Percentiles rank a stretch among this genome's conserved stretches.
Evolutionary conservation across 1,140 invertebrate species (phyloP).

Genomic region (Drosophila littoralis): DNA sequence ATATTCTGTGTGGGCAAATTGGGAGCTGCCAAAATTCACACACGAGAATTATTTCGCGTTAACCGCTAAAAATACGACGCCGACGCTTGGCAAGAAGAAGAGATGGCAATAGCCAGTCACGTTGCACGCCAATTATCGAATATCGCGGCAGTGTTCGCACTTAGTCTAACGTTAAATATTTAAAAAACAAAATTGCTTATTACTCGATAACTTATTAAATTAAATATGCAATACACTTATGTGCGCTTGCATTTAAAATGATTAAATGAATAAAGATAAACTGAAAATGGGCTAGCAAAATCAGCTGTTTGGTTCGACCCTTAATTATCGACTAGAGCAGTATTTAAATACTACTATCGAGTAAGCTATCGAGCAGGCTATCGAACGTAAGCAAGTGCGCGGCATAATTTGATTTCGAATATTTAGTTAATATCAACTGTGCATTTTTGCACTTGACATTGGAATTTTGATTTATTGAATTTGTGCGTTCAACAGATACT

Average conservation of each 20-base stretch:
- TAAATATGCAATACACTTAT: too few relatives aligned
- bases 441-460: conserved; percentile 17
- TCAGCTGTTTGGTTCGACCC: not conserved
- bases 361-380: not conserved
- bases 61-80: conserved; percentile 60
- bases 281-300: not conserved
- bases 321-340: not conserved
- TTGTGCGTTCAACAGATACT: conserved; percentile 75
- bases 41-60: conserved; percentile 44
- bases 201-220: not conserved
- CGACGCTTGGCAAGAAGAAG: conserved; percentile 17
- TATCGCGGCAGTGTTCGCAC: not conserved
- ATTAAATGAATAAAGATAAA: too few relatives aligned
- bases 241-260: too few relatives aligned
- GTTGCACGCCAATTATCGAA: not conserved
- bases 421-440: not conserved
- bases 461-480: conserved; percentile 62
- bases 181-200: not conserved
- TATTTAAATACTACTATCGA: not conserved
- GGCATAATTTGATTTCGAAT: conserved; percentile 2
- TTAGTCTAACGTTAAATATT: not conserved
- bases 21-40: conserved; percentile 28
- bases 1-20: conserved; percentile 59
- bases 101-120: conserved; percentile 16
- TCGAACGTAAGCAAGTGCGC: not conserved